Evolutionary conservation across 2,888 invertebrate species (phyloP), one percentile per base, ranked within the genome.

Genomic region (Bedellia somnulentella): DNA sequence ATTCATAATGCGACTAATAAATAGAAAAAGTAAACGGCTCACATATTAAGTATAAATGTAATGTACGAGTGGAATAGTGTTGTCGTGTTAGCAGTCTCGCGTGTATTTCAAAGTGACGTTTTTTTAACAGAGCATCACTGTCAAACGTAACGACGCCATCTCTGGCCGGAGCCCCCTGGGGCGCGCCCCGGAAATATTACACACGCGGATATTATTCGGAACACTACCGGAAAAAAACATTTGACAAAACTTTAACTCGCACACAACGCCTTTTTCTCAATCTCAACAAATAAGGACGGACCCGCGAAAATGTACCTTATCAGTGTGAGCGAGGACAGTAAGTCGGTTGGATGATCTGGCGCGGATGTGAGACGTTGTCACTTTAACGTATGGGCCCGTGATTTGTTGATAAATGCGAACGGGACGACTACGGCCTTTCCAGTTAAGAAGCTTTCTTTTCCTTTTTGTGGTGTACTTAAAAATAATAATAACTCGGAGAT

Each of bases 351-450:
- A 43, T 42, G 42, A 41, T 33, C 37, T 37, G 40, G 38, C 35
- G 35, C 43, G 41, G 34, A 37, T 35, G 41, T 42, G 46, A 40
- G 40, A 38, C 42, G 42, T 39, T 40, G 42, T 49, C 47, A 48
- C 49, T 49, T 50, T 49, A 50, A 47, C 49, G 45, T 47, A 47
- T 42, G 46, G 45, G 47, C 51, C 52, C 54, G 57, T 58, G 61
- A 62, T 63, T 61, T 52, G 57, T 55, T 59, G 63, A 59, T 57
- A 59, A 60, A 62, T 56, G 52, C 49, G 52, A 37, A 40, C 43
- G 45, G 41, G 46, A 41, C 41, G 38, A 43, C 40, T 45, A 41
- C 33, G 12, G 18, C 18, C 34, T 14, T 27, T 27, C 27, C 34
- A 31, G 33, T 40, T 43, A 48, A 49, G 51, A 40, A 44, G 54